Base-by-base conservation (phyloP, 53 echinoderm and acorn worm genomes). In the Patiria pectinifera region DNA sequence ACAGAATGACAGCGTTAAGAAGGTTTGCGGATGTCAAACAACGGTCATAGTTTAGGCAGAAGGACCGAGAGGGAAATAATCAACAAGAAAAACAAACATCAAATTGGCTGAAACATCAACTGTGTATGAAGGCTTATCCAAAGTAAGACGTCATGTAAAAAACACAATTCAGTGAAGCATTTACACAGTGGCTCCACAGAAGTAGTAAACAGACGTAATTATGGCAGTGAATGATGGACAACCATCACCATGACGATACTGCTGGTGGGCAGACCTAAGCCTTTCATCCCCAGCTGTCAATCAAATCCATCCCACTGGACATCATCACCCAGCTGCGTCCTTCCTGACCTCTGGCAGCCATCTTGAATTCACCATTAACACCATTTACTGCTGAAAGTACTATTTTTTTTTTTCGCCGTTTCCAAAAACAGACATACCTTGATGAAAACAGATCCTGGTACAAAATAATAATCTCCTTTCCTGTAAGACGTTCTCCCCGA, bases 221-320 rank as follows among this genome's bases (percentile, higher is more conserved):
- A 74, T 58, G 19, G 53, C 76, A 87, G 19, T 76, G 76, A 86
- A 25, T 75, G 86, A 76, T 76, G 53, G 24, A 23, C 74, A 59
- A 78, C 59, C 45, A 88, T 88, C 59, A 16, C 59, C 88, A 61
- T 77, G 78, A 78, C 62, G 61, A 78, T 78, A 12, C 82, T 44
- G 35, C 45, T 88, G 53, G 23, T 60, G 61, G 45, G n/a, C 77
- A 60, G 77, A 45, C 74, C n/a, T 1, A 18, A 21, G 26, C 43
- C 43, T 77, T 88, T 60, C 77, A 62, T 78, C 75, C 86, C 76
- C 16, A 77, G 61, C 77, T 77, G 78, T 78, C 88, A 88, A 88
- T 88, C 88, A 88, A 53, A 48, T 53, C 74, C 88, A 78, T 60
- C 61, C 77, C 43, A 88, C 76, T 86, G 86, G 86, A 86, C 86